These are phyloP conservation scores for Galeopterus variegatus DNA, from an alignment of 2,113 vertebrate genomes.

Conservation along the genomic window DNA sequence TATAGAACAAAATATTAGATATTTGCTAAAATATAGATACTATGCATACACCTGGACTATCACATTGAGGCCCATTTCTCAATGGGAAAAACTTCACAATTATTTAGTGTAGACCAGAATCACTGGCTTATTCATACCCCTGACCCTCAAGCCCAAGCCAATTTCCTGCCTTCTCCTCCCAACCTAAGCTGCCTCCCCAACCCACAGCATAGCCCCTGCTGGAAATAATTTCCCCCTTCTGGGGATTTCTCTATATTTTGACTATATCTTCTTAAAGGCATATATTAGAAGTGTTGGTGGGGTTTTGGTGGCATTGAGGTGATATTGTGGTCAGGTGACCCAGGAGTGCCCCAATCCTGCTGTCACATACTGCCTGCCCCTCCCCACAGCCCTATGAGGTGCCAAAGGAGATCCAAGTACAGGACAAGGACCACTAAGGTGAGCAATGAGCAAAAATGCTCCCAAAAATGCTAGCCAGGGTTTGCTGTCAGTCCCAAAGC, in stretches of 20 bases:
- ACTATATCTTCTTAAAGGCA: background rate
- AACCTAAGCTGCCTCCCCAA: background rate
- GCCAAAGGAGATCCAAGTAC: background rate
- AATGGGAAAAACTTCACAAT: background rate
- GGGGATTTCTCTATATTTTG: background rate
- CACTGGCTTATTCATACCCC: background rate
- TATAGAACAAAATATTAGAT: background rate
- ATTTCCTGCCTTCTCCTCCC: background rate
- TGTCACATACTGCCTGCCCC: background rate
- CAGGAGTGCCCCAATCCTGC: background rate
- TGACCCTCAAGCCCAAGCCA: background rate
- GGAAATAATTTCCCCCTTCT: background rate
- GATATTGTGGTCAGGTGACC: background rate
- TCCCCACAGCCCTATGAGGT: background rate
- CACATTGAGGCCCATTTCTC: background rate
- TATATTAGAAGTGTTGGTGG: background rate
- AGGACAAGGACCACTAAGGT: background rate
- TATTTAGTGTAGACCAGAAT: background rate
- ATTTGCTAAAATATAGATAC: background rate
- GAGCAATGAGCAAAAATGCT: background rate
- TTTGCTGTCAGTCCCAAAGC: background rate
- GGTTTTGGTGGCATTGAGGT: background rate
- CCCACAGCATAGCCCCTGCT: background rate
- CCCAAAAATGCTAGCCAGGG: no score
- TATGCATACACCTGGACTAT: background rate